phyloP scores from a whole-genome alignment of 2,113 vertebrate species.

The Oncorhynchus nerka region DNA sequence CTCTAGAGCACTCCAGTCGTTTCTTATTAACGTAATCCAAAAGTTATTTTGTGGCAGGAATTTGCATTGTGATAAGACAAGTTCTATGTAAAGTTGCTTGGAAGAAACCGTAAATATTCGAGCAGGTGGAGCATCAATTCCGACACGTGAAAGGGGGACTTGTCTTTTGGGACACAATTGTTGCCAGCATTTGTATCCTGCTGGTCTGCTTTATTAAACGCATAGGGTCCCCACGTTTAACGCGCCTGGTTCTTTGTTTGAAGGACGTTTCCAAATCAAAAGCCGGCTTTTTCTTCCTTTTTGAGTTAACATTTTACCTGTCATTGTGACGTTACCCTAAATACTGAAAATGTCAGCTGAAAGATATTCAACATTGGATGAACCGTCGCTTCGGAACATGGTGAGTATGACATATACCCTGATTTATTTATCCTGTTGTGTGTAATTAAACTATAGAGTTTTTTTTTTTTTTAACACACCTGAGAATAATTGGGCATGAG shows the following conservation, averaged over 20 bases:
- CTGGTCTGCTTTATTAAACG: neutral
- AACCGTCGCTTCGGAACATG: conserved; percentile 69
- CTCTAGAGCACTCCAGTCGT: neutral
- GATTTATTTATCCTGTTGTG: conserved; percentile 1
- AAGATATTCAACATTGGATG: conserved; percentile 67
- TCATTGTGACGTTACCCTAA: neutral
- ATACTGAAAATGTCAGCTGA: conserved; percentile 58
- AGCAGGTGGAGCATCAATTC: conserved; percentile 48
- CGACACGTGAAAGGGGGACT: too few relatives aligned
- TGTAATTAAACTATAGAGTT: too few relatives aligned
- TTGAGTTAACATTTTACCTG: neutral
- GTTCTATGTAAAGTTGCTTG: neutral
- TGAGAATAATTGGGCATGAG: too few relatives aligned
- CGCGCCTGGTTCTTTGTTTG: neutral
- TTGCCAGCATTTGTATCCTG: neutral
- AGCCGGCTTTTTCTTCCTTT: neutral
- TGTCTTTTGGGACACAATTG: neutral
- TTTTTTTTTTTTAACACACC: too few relatives aligned
- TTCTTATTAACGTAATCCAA: neutral
- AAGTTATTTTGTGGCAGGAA: neutral
- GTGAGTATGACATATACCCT: conserved; percentile 47
- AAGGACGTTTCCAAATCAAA: neutral
- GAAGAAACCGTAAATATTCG: neutral
- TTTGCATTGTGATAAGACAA: neutral
- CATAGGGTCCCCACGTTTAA: neutral